phyloP scores from a whole-genome alignment of 2,113 vertebrate species.

The Eudorcas thomsonii region DNA sequence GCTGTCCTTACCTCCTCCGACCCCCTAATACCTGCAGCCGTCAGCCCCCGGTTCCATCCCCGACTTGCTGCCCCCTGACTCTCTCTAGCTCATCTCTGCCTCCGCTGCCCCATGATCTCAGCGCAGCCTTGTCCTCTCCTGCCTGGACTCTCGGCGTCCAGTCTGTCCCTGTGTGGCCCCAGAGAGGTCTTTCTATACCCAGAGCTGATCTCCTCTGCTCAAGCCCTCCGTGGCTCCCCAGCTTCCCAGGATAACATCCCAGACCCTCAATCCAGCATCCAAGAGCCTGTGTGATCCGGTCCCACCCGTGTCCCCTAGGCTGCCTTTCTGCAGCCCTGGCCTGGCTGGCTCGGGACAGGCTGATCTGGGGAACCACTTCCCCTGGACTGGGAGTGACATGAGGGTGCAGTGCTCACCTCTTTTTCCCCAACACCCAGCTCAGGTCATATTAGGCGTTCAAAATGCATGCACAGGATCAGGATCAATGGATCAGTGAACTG shows the following conservation, averaged over 20 bases:
- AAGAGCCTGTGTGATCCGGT: too few relatives aligned
- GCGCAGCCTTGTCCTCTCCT: neutral
- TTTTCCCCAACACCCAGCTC: neutral
- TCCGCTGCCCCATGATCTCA: neutral
- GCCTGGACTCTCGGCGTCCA: neutral
- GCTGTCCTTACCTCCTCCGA: neutral
- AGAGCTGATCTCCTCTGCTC: neutral
- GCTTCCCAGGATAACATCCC: neutral
- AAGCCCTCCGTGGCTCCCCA: neutral
- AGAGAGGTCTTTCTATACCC: neutral
- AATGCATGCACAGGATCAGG: neutral
- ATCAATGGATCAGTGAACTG: neutral
- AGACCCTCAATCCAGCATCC: neutral
- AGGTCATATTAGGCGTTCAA: neutral
- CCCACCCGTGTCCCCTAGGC: too few relatives aligned
- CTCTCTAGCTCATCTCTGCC: neutral
- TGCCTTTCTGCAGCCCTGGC: neutral
- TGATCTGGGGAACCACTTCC: neutral
- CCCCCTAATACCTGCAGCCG: rapidly evolving
- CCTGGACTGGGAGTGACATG: too few relatives aligned
- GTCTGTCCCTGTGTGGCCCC: too few relatives aligned
- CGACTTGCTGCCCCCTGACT: neutral
- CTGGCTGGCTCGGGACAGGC: neutral
- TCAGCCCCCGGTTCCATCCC: too few relatives aligned
- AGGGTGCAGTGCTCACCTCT: neutral